Base-by-base conservation (phyloP, 2,888 invertebrate genomes). In the Syrphus vitripennis region DNA sequence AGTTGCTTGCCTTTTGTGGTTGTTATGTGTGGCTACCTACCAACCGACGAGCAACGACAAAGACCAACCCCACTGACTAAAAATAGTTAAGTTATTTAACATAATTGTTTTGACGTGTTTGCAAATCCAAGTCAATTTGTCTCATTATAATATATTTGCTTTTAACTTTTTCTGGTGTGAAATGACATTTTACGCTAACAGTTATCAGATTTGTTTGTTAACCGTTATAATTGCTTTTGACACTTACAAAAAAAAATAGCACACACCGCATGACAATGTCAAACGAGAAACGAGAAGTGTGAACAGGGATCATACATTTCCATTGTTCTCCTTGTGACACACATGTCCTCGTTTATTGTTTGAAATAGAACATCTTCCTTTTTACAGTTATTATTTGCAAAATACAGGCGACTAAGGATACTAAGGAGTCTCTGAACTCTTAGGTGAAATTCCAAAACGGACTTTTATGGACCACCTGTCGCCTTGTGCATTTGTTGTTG, bases 401-500 rank as follows among this genome's bases (percentile, higher is more conserved):
- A 69, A 55, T 55, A 59, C 63, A 65, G 45, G 63, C 63, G 19
- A 71, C 59, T 67, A 83, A 88, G 88, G 89, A 89, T 90, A 50
- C 12, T 29, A 9, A 34, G 57, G 57, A 34, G 57, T 57, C 34
- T 57, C 31, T 57, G 59, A 57, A 59, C 90, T 89, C 90, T 34
- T 81, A 88, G 89, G 90, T 89, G 81, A 88, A 89, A 90, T 90
- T 89, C 88, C 89, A 77, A 89, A 88, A 89, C 90, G 88, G 82
- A 87, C 88, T 89, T 91, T 90, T 90, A 90, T 90, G 89, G 89
- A 89, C 89, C 90, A 91, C 91, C 91, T 91, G 90, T 89, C 90
- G 89, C 80, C 88, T 55, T 59, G 48, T 63, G 61, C 19, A 21
- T 10, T 48, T 59, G 26, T 48, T n/a, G 7, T 70, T 29, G 26